A percentile compares a stretch with the other conserved stretches of the same genome.
phyloP scores from a whole-genome alignment of 2,797 vertebrate genomes.

The Galago senegalensis region DNA sequence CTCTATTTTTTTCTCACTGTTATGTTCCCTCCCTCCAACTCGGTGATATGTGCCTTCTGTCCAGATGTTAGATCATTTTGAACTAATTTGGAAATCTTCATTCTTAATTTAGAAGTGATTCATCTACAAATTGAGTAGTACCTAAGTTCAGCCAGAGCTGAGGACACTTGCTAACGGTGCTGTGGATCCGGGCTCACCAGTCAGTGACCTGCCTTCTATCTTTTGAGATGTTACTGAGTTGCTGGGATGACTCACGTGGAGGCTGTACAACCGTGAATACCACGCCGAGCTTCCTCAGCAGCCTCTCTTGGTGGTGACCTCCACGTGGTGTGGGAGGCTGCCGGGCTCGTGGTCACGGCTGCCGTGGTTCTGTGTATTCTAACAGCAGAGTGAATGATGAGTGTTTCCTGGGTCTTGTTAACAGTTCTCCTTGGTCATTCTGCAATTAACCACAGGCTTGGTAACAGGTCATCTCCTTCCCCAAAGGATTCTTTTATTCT shows the following conservation, averaged over 20 bases:
- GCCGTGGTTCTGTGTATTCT: neutral
- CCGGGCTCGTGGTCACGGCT: neutral
- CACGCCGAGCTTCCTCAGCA: neutral
- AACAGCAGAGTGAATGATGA: neutral
- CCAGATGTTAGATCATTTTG: slow-evolving; percentile 58
- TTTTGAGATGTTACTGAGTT: neutral
- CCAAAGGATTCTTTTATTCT: neutral
- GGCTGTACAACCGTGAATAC: neutral
- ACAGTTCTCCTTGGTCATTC: neutral
- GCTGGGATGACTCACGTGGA: slow-evolving; percentile 16
- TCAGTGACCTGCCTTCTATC: neutral
- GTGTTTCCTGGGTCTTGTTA: neutral
- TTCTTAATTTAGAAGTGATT: slow-evolving; percentile 81
- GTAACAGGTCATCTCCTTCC: neutral
- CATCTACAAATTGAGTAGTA: slow-evolving; percentile 35
- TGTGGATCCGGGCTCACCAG: slow-evolving; percentile 28
- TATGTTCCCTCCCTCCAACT: neutral
- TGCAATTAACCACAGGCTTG: neutral
- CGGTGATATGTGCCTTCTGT: neutral
- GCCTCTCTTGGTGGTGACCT: neutral
- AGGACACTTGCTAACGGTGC: neutral
- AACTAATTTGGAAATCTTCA: slow-evolving; percentile 74
- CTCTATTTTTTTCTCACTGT: slow-evolving; percentile 44
- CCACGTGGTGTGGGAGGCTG: neutral
- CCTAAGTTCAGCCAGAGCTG: slow-evolving; percentile 31